phyloP scores from a whole-genome alignment of 2,888 invertebrate genomes.

The Cordilura impudica region DNA sequence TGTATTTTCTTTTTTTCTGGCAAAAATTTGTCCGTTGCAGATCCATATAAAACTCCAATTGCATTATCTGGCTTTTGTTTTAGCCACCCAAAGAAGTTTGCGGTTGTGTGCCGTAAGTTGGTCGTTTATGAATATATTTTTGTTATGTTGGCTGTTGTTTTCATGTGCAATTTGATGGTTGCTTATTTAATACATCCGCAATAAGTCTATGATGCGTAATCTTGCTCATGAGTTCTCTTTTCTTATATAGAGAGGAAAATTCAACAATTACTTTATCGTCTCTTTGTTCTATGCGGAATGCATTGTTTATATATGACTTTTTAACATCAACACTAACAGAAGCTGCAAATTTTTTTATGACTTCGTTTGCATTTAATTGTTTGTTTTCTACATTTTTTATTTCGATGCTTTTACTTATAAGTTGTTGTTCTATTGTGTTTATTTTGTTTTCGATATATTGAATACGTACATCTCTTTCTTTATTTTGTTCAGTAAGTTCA shows the following conservation, averaged over 20 bases:
- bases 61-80: neutral
- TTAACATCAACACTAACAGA: neutral
- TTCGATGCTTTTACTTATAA: neutral
- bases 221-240: slow-evolving; percentile 10
- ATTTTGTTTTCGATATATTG: slow-evolving; percentile 1
- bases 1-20: neutral
- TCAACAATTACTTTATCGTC: neutral
- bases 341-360: neutral
- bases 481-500: neutral
- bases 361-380: neutral
- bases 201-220: neutral
- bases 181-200: neutral
- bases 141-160: neutral
- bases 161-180: neutral
- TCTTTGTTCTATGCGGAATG: neutral
- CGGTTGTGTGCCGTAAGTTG: neutral
- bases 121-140: neutral
- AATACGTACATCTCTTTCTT: neutral
- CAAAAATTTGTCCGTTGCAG: neutral
- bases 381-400: neutral
- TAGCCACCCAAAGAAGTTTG: neutral
- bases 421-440: neutral
- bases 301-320: neutral
- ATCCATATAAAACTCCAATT: neutral
- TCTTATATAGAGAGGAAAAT: neutral